A percentile compares a stretch with the other conserved stretches of the same genome.
Conservation (phyloP, 2,113 vertebrate genomes). For the Cyanocitta stelleri region DNA sequence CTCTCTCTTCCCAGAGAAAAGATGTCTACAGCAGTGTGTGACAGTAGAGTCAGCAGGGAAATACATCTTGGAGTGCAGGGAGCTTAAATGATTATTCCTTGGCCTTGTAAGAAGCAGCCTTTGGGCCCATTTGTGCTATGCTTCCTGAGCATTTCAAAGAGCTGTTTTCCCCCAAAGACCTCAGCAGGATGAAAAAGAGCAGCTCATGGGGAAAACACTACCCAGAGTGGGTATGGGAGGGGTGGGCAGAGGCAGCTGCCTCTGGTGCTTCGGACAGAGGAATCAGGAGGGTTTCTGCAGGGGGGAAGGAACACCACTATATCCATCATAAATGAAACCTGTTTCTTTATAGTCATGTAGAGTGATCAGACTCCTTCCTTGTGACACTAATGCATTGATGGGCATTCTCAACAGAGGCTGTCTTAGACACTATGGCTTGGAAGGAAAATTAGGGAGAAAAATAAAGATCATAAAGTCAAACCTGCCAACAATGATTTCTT, state of each 20-base stretch:
- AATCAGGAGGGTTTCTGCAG: neutral
- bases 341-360: neutral
- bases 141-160: neutral
- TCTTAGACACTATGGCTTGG: neutral
- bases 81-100: neutral
- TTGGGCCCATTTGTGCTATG: no score
- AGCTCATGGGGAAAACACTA: neutral
- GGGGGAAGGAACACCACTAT: neutral
- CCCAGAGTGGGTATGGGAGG: neutral
- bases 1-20: neutral
- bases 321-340: neutral
- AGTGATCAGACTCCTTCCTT: neutral
- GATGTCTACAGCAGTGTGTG: neutral
- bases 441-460: neutral
- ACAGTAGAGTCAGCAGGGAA: neutral
- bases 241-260: neutral
- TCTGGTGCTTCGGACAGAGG: conserved; percentile 61
- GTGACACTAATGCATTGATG: fast-evolving
- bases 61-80: neutral
- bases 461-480: neutral
- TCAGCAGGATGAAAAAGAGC: neutral
- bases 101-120: neutral
- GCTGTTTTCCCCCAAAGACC: neutral
- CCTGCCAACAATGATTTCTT: neutral
- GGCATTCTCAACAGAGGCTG: neutral